Conservation (phyloP, 2,888 invertebrate genomes). For the Campoplex capitator region DNA sequence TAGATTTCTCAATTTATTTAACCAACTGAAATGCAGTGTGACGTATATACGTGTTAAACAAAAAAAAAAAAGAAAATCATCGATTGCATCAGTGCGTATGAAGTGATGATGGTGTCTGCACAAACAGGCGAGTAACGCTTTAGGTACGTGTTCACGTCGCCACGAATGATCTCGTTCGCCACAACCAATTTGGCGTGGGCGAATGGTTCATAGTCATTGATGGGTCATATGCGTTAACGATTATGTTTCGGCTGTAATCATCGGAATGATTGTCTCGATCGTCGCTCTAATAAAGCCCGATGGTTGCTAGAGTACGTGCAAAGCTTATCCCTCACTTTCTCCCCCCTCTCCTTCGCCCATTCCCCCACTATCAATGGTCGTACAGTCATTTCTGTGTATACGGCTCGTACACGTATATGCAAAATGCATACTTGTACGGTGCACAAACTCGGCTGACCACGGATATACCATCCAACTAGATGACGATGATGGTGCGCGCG, state of each 20-base stretch:
- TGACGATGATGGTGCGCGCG: constrained; percentile 78
- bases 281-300: constrained; percentile 83
- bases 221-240: constrained; percentile 83
- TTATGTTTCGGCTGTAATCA: constrained; percentile 84
- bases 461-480: constrained; percentile 69
- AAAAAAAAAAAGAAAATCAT: constrained; percentile 43
- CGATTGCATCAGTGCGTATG: constrained; percentile 42
- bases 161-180: constrained; percentile 75
- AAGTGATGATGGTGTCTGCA: background rate
- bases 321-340: constrained; percentile 15
- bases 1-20: background rate
- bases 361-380: constrained; percentile 29
- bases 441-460: constrained; percentile 46
- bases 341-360: background rate
- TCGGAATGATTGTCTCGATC: constrained; percentile 83
- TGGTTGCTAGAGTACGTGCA: constrained; percentile 68
- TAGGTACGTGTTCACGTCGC: constrained; percentile 84
- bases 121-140: constrained; percentile 47
- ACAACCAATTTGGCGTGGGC: constrained; percentile 81
- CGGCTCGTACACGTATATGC: constrained; percentile 17
- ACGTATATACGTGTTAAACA: constrained; percentile 18
- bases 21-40: constrained; percentile 12
- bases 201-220: constrained; percentile 83
- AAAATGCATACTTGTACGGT: constrained; percentile 27
- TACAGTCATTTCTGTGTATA: constrained; percentile 27